Percentiles rank a stretch among this genome's conserved stretches.
phyloP scores from a whole-genome alignment of 2,888 invertebrate genomes.

The Hymenopus coronatus region DNA sequence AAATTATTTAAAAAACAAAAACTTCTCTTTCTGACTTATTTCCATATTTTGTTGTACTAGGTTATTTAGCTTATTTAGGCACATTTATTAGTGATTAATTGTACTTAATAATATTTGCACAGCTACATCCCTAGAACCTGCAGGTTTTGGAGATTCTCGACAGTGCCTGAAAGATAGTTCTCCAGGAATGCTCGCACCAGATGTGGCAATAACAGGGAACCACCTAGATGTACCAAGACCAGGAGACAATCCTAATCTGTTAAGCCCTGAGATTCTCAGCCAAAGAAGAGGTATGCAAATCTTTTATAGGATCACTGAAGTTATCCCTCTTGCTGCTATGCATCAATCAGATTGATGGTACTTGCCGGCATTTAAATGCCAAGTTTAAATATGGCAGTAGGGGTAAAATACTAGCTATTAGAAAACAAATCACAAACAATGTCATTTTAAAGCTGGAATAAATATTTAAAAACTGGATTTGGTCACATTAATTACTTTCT shows the following conservation, averaged over 20 bases:
- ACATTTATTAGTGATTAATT: not conserved
- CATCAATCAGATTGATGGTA: no score
- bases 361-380: no score
- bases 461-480: no score
- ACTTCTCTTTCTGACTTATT: not conserved
- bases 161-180: constrained; percentile 59
- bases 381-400: no score
- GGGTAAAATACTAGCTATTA: no score
- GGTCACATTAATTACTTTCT: no score
- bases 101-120: constrained; percentile 27
- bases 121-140: constrained; percentile 49
- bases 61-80: not conserved
- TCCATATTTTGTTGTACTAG: not conserved
- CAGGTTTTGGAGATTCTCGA: constrained; percentile 56
- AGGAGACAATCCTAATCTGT: constrained; percentile 70
- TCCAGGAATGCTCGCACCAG: constrained; percentile 54
- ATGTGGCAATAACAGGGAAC: constrained; percentile 62
- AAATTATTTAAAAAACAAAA: not conserved
- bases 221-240: constrained; percentile 76
- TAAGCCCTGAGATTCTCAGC: constrained; percentile 75
- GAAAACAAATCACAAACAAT: no score
- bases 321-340: no score
- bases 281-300: constrained; percentile 59
- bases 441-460: no score
- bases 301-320: not conserved